These are phyloP conservation scores for Trichomycterus rosablanca DNA, from an alignment of 2,113 vertebrate species.

Conservation along the genomic window DNA sequence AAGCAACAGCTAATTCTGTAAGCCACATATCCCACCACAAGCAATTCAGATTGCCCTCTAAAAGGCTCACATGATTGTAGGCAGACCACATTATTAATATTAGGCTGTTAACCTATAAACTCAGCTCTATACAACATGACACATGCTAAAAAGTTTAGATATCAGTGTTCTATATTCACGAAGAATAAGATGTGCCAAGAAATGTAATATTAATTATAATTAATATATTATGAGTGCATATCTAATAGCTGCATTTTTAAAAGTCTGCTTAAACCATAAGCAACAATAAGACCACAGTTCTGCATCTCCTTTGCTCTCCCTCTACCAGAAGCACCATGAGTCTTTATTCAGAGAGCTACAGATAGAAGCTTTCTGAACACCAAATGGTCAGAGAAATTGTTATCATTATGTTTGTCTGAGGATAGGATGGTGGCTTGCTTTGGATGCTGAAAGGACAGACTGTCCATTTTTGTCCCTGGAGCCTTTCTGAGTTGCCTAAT, in stretches of 20 bases:
- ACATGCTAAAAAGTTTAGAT: slow-evolving; percentile 15
- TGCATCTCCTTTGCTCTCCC: slow-evolving; percentile 35
- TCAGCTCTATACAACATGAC: background rate
- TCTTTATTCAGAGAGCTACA: slow-evolving; percentile 68
- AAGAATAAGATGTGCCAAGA: too few relatives aligned
- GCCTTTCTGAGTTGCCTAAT: slow-evolving; percentile 51
- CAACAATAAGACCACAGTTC: slow-evolving; percentile 73
- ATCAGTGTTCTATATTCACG: background rate
- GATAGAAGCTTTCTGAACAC: slow-evolving; percentile 66
- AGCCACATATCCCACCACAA: background rate
- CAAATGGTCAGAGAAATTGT: slow-evolving; percentile 69
- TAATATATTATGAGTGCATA: too few relatives aligned
- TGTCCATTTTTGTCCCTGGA: slow-evolving; percentile 55
- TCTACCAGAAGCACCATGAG: slow-evolving; percentile 9
- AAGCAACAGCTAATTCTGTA: background rate
- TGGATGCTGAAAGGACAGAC: slow-evolving; percentile 55
- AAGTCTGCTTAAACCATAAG: slow-evolving; percentile 72
- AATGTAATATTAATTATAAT: too few relatives aligned
- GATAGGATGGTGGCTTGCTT: slow-evolving; percentile 51
- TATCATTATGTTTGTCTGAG: slow-evolving; percentile 67
- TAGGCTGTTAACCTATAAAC: slow-evolving; percentile 17
- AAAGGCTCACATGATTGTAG: slow-evolving; percentile 1
- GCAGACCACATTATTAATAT: slow-evolving; percentile 23
- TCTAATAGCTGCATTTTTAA: slow-evolving; percentile 69
- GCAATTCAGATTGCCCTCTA: slow-evolving; percentile 3